These are phyloP conservation scores for Gymnoscopelus braueri DNA, from an alignment of 2,797 vertebrate genomes.

Conservation along the genomic window DNA sequence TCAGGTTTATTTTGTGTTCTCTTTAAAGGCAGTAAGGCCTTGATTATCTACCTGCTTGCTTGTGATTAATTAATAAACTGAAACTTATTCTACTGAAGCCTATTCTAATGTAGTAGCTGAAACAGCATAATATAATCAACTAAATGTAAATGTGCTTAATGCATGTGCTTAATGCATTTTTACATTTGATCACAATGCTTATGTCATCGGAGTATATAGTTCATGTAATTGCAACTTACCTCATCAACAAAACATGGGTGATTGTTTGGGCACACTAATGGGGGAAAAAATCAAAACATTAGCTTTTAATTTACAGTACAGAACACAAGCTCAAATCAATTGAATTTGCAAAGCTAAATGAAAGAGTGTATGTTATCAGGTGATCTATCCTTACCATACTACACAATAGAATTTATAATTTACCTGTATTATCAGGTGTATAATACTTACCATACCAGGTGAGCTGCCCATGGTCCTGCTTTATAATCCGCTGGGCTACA, in stretches of 20 bases:
- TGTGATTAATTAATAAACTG: too few species aligned
- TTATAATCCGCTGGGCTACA: slow-evolving; percentile 62
- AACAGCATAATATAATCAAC: too few species aligned
- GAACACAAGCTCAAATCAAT: background rate
- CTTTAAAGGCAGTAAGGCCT: background rate
- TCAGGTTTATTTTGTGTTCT: background rate
- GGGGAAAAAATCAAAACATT: slow-evolving; percentile 16
- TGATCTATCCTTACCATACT: too few species aligned
- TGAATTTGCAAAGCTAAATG: background rate
- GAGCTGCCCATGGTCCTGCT: fast-evolving
- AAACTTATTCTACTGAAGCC: too few species aligned
- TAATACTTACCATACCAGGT: slow-evolving; percentile 87
- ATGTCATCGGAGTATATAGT: background rate
- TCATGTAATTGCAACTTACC: slow-evolving; percentile 72
- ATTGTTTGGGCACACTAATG: slow-evolving; percentile 83
- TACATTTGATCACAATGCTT: background rate
- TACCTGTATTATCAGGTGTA: too few species aligned
- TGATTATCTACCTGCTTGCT: too few species aligned
- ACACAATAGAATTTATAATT: too few species aligned
- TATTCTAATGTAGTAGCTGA: too few species aligned
- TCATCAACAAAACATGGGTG: slow-evolving; percentile 84
- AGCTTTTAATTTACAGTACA: background rate
- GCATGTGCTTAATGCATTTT: too few species aligned
- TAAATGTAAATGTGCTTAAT: too few species aligned
- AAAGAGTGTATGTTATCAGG: too few species aligned